Evolutionary conservation across 1,140 invertebrate genomes (phyloP).

Genomic region (Bombyx mandarina): DNA sequence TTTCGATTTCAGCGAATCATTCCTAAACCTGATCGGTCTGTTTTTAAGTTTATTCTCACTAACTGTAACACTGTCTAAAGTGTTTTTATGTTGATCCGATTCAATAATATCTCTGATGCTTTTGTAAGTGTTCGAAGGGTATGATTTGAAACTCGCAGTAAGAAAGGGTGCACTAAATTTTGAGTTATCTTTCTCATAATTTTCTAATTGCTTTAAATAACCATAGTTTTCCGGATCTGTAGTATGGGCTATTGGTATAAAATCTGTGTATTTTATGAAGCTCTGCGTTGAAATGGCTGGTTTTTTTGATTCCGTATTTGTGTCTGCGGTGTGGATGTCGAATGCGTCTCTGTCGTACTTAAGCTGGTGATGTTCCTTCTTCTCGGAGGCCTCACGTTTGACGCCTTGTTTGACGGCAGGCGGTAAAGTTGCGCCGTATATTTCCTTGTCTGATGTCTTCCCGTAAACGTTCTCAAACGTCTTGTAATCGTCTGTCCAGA

Average conservation of each 20-base stretch:
- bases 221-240: constrained; percentile 46
- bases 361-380: constrained; percentile 35
- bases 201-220: constrained; percentile 46
- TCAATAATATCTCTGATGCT: constrained; percentile 55
- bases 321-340: constrained; percentile 4
- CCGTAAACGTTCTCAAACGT: constrained; percentile 51
- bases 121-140: constrained; percentile 28
- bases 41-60: constrained; percentile 19
- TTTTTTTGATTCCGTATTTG: constrained; percentile 7
- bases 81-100: constrained; percentile 41
- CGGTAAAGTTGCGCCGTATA: constrained; percentile 44
- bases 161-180: too few relatives aligned
- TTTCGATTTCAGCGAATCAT: constrained; percentile 18
- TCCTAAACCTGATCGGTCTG: constrained; percentile 3
- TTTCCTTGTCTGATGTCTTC: constrained; percentile 51
- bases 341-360: constrained; percentile 19
- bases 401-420: constrained; percentile 23
- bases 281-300: constrained; percentile 28
- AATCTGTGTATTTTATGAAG: constrained; percentile 40
- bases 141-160: too few relatives aligned
- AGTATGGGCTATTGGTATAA: constrained; percentile 38
- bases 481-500: constrained; percentile 56
- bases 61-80: constrained; percentile 11
- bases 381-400: constrained; percentile 32
- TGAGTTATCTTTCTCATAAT: constrained; percentile 16